Conservation (phyloP, 2,888 invertebrate genomes). For the Argyresthia goedartella region DNA sequence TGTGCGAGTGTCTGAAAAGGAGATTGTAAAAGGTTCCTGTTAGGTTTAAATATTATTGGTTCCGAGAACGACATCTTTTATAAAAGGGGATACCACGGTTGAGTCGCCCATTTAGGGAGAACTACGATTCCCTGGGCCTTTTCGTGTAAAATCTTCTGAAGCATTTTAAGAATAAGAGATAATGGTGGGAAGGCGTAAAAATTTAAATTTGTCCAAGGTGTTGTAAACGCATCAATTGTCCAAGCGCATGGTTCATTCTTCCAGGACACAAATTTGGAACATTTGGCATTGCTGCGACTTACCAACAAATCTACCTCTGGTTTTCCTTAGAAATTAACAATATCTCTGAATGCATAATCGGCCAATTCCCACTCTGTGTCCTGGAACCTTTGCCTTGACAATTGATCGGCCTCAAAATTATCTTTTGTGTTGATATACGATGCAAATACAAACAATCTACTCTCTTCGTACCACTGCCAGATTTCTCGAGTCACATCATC, state of each 20-base stretch:
- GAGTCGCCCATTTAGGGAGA: constrained; percentile 20
- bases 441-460: no score
- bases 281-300: neutral
- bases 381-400: no score
- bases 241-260: neutral
- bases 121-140: constrained; percentile 22
- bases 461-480: no score
- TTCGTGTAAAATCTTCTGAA: constrained; percentile 23
- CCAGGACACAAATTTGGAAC: neutral
- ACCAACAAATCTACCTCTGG: neutral
- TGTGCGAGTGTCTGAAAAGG: constrained; percentile 8
- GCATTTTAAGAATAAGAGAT: constrained; percentile 1
- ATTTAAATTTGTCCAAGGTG: neutral
- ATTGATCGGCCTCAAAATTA: no score
- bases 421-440: no score
- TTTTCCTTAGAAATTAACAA: neutral
- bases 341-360: no score
- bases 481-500: no score
- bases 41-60: constrained; percentile 7
- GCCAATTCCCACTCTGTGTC: no score
- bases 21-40: constrained; percentile 6
- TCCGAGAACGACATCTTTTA: constrained; percentile 4
- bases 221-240: neutral
- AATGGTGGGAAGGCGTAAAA: constrained; percentile 1
- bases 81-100: constrained; percentile 24